Evolutionary conservation across 2,797 vertebrate species (phyloP).

Genomic region (Fistularia tabacaria): DNA sequence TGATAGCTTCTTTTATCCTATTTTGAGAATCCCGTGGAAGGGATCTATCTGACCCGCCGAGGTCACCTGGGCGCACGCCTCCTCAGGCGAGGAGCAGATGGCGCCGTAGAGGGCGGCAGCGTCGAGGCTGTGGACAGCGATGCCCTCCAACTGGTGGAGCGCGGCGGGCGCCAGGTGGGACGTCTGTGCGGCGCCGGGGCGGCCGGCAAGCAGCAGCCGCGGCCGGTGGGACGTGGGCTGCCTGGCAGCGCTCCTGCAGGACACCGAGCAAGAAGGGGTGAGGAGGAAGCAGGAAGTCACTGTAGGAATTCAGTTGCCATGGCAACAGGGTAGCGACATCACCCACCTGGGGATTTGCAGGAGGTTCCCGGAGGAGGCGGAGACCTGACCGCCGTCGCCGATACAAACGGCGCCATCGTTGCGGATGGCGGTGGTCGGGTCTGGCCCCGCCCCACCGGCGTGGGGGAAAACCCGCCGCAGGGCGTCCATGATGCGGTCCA

Average conservation of each 20-base stretch:
- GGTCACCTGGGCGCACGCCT: conserved; percentile 88
- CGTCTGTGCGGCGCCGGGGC: conserved; percentile 84
- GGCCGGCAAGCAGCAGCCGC: conserved; percentile 83
- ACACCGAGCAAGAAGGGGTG: not conserved
- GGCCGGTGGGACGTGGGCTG: conserved; percentile 90
- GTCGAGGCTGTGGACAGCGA: conserved; percentile 87
- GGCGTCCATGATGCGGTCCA: conserved; percentile 74
- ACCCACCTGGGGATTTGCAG: no score
- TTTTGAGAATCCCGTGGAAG: no score
- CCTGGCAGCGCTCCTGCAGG: conserved; percentile 77
- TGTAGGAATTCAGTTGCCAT: no score
- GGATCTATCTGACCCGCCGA: no score
- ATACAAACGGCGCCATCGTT: conserved; percentile 60
- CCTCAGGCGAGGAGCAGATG: conserved; percentile 82
- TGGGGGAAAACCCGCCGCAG: conserved; percentile 87
- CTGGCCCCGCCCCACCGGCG: conserved; percentile 48
- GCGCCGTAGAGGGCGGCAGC: conserved; percentile 84
- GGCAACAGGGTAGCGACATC: no score
- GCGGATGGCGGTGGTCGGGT: no score
- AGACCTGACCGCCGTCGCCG: no score
- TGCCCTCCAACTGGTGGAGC: conserved; percentile 88
- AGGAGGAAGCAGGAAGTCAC: no score
- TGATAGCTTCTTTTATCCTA: no score
- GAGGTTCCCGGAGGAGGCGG: no score
- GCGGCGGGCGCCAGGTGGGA: conserved; percentile 90